Conservation (phyloP, 2,888 invertebrate genomes). For the Pseudeuparius sepicola region DNA sequence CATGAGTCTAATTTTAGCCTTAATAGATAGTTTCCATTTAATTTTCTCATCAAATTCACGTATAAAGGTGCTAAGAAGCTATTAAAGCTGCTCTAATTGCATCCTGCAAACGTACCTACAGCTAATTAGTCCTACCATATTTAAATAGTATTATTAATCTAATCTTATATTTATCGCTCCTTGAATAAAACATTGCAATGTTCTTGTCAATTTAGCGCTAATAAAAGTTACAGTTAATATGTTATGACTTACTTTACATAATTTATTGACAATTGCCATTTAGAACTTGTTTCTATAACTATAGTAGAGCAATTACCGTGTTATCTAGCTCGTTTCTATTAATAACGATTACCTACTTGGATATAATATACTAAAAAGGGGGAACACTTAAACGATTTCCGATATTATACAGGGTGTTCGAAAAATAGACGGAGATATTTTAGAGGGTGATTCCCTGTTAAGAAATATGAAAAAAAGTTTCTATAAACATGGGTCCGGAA, state of each 20-base stretch:
- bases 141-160: constrained; percentile 23
- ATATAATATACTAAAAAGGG: too few relatives aligned
- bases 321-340: constrained; percentile 13
- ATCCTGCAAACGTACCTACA: constrained; percentile 22
- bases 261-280: constrained; percentile 27
- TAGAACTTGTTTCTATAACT: constrained; percentile 24
- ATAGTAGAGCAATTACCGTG: constrained; percentile 15
- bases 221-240: constrained; percentile 27
- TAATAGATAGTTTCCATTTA: too few relatives aligned
- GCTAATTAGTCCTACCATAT: constrained; percentile 21
- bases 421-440: too few relatives aligned
- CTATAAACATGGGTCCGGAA: too few relatives aligned
- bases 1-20: too few relatives aligned
- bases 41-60: too few relatives aligned
- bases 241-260: constrained; percentile 28
- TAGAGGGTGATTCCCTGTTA: too few relatives aligned
- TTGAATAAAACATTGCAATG: constrained; percentile 27
- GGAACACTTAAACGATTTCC: too few relatives aligned
- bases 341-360: too few relatives aligned
- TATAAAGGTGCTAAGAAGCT: too few relatives aligned
- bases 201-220: constrained; percentile 28
- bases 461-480: too few relatives aligned
- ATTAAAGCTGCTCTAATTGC: constrained; percentile 23
- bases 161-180: constrained; percentile 26
- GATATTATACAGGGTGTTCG: too few relatives aligned